These are phyloP conservation scores for Brachionichthys hirsutus DNA, from an alignment of 2,113 vertebrate species.

Conservation along the genomic window DNA sequence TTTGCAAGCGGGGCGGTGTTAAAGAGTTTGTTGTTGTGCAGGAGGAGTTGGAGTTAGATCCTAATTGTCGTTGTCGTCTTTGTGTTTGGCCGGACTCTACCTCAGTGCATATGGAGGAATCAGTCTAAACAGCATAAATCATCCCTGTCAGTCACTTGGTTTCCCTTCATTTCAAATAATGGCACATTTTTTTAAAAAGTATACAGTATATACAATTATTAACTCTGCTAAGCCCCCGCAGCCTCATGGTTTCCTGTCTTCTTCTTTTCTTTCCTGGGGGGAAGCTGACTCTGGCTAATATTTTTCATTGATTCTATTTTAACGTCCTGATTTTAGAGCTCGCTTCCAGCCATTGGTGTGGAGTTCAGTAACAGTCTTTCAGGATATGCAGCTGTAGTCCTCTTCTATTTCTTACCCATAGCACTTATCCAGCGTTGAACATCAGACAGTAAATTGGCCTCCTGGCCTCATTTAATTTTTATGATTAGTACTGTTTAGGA, in stretches of 20 bases:
- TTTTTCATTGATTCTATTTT: not conserved
- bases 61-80: slow-evolving; percentile 63
- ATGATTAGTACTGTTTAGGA: not conserved
- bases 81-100: slow-evolving; percentile 90
- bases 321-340: not conserved
- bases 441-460: slow-evolving; percentile 15
- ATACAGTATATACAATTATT: slow-evolving; percentile 2
- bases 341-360: not conserved
- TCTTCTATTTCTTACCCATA: not conserved
- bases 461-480: not conserved
- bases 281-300: slow-evolving; percentile 7
- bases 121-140: slow-evolving; percentile 52
- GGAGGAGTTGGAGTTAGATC: slow-evolving; percentile 51
- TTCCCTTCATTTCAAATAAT: slow-evolving; percentile 52
- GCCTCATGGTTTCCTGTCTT: not conserved
- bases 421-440: slow-evolving; percentile 2
- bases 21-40: slow-evolving; percentile 71
- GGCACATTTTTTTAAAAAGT: slow-evolving; percentile 12
- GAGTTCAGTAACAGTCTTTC: not conserved
- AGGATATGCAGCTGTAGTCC: not conserved
- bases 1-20: slow-evolving; percentile 36
- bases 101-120: slow-evolving; percentile 83
- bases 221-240: slow-evolving; percentile 30
- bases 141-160: slow-evolving; percentile 48
- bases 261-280: not conserved